Conservation (phyloP, 2,113 vertebrate genomes). For the Platycercus adscitus region DNA sequence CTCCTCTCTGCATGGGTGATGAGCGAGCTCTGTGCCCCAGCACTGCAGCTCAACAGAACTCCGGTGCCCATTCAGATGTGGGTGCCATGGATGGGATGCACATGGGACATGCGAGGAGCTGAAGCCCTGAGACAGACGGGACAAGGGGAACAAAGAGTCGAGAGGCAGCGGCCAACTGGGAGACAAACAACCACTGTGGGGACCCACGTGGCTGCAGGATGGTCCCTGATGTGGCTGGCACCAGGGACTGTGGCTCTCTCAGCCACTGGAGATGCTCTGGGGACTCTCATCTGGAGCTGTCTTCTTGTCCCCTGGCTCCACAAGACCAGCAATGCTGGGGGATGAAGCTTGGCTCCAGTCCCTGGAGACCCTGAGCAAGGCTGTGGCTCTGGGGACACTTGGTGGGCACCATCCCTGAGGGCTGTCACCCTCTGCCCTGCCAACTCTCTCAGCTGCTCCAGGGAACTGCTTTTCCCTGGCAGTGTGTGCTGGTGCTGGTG, state of each 20-base stretch:
- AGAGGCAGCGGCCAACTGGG: accelerated
- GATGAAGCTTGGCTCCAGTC: accelerated
- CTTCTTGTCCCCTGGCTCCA: no score
- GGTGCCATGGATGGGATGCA: not conserved
- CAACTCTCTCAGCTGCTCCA: not conserved
- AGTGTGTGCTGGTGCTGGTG: accelerated
- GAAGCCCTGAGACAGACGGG: no score
- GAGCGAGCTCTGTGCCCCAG: accelerated
- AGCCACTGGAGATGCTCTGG: accelerated
- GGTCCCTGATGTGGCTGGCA: not conserved
- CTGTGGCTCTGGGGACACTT: accelerated
- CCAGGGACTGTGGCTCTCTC: not conserved
- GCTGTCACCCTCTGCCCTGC: not conserved
- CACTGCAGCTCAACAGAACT: not conserved
- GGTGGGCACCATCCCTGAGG: not conserved
- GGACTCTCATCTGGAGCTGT: accelerated
- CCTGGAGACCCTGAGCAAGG: not conserved
- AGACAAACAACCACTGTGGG: not conserved
- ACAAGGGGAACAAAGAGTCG: not conserved
- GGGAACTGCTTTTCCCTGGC: accelerated
- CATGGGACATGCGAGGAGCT: accelerated
- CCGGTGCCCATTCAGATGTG: accelerated
- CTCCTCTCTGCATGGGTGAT: accelerated
- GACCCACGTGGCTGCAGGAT: not conserved
- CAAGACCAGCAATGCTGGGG: accelerated